A percentile compares a stretch with the other conserved stretches of the same genome.
These are phyloP conservation scores for Anas bahamensis DNA, from an alignment of 2,797 vertebrate species.

Conservation along the genomic window DNA sequence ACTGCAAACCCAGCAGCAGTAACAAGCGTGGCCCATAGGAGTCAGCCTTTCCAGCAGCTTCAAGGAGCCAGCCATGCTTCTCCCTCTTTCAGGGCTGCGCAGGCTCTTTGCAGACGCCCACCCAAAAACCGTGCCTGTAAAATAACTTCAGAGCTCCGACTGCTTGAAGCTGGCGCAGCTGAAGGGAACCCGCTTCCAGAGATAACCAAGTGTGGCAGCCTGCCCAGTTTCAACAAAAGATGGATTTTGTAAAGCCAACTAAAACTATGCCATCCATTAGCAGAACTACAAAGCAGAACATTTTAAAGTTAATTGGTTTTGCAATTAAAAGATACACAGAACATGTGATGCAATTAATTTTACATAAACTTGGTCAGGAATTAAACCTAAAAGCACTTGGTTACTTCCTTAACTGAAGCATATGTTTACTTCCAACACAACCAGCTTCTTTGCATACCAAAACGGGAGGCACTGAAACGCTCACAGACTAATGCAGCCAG, in stretches of 20 bases:
- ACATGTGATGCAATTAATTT: constrained; percentile 73
- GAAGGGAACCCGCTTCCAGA: background rate
- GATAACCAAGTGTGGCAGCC: constrained; percentile 20
- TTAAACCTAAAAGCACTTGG: background rate
- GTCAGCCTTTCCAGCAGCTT: background rate
- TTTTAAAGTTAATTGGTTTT: constrained; percentile 72
- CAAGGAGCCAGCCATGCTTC: fast-evolving
- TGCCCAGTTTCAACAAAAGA: constrained; percentile 33
- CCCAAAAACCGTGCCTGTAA: background rate
- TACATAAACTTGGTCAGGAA: constrained; percentile 56
- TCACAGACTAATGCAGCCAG: background rate
- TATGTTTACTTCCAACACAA: constrained; percentile 24
- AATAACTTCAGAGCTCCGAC: background rate
- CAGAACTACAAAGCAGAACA: constrained; percentile 65
- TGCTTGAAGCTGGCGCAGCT: background rate
- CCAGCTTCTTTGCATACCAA: background rate
- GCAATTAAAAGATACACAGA: constrained; percentile 65
- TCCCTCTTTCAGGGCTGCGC: background rate
- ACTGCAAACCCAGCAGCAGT: fast-evolving
- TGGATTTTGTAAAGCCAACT: constrained; percentile 40
- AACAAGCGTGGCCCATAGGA: fast-evolving
- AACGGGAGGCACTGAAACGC: background rate
- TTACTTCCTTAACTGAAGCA: background rate
- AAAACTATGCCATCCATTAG: constrained; percentile 41
- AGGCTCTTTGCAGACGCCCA: background rate